phyloP scores from a whole-genome alignment of 2,888 invertebrate genomes.

The Odontothrips loti region DNA sequence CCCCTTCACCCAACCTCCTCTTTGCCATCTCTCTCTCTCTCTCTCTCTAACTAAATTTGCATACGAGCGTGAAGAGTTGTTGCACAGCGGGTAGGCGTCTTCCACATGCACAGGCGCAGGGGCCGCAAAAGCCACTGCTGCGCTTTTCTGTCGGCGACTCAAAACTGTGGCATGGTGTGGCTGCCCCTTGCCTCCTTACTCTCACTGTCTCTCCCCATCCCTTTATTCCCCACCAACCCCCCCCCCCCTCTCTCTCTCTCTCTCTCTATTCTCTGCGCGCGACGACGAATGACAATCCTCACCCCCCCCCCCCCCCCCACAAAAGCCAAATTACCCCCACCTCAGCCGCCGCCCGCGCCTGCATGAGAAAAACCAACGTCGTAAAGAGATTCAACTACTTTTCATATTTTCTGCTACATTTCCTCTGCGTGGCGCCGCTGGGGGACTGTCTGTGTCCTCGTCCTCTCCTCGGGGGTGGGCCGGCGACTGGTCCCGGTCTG shows the following conservation, averaged over 20 bases:
- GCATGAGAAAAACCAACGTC: background rate
- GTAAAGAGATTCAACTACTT: constrained; percentile 11
- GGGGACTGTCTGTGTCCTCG: too few relatives aligned
- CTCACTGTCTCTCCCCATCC: background rate
- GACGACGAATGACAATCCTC: background rate
- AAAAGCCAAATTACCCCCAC: background rate
- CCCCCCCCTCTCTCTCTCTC: background rate
- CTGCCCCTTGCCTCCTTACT: background rate
- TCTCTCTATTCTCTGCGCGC: background rate
- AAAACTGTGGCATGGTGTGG: too few relatives aligned
- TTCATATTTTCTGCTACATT: constrained; percentile 11
- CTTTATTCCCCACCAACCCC: too few relatives aligned
- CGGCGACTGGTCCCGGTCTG: too few relatives aligned
- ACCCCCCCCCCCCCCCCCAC: background rate
- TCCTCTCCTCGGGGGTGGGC: too few relatives aligned
- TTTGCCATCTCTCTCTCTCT: background rate
- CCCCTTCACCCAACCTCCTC: background rate
- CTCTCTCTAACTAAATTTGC: constrained; percentile 19
- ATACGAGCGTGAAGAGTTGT: constrained; percentile 22
- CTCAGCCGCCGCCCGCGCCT: background rate
- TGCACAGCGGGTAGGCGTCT: too few relatives aligned
- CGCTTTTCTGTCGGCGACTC: background rate
- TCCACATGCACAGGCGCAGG: too few relatives aligned
- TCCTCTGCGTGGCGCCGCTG: background rate
- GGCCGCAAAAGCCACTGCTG: too few relatives aligned